These are phyloP conservation scores for Sphenodon punctatus DNA, from an alignment of 2,797 vertebrate genomes.

Conservation along the genomic window DNA sequence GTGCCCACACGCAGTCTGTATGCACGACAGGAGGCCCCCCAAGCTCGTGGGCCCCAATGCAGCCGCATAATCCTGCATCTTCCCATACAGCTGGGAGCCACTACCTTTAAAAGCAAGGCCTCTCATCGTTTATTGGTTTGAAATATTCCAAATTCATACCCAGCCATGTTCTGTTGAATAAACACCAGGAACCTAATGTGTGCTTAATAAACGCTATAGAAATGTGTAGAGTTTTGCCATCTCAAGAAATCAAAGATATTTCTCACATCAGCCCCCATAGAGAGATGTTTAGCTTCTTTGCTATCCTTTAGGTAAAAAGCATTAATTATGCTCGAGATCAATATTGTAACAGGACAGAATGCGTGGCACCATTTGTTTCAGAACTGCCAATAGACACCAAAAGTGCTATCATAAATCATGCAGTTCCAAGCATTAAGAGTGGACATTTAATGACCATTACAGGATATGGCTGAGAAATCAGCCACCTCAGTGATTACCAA, in stretches of 20 bases:
- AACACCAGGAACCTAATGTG: neutral
- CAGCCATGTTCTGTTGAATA: neutral
- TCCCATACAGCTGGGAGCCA: no score
- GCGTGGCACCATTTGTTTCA: neutral
- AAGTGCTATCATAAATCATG: slow-evolving; percentile 9
- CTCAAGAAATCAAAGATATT: neutral
- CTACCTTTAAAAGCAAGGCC: no score
- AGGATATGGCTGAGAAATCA: neutral
- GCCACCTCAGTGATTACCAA: neutral
- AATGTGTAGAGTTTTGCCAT: neutral
- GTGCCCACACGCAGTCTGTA: no score
- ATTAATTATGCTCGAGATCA: slow-evolving; percentile 35
- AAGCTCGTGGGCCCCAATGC: no score
- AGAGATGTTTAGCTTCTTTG: neutral
- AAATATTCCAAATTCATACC: neutral
- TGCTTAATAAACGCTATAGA: neutral
- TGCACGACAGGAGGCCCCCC: no score
- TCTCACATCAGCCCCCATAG: neutral
- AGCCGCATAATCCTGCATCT: no score
- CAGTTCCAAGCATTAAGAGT: neutral
- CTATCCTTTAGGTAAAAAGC: neutral
- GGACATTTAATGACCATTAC: neutral
- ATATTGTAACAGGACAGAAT: slow-evolving; percentile 3
- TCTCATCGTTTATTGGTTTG: neutral
- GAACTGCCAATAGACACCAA: neutral